Percentiles rank a stretch among this genome's conserved stretches.
Conservation (phyloP, 2,888 invertebrate species). For the Tetranychus truncatus region DNA sequence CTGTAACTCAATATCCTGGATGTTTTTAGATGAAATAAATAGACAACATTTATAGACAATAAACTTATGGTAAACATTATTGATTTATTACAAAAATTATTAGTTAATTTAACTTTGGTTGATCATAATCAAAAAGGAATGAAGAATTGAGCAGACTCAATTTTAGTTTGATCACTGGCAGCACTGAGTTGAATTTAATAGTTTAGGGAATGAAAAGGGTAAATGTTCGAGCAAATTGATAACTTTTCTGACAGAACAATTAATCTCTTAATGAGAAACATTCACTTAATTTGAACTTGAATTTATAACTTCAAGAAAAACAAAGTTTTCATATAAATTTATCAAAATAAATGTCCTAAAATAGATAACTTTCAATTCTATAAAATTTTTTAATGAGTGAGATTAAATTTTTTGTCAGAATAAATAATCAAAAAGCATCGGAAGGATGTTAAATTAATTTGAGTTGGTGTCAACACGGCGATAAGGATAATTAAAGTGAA, state of each 20-base stretch:
- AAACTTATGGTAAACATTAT: too few relatives aligned
- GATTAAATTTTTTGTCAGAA: neutral
- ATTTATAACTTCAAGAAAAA: neutral
- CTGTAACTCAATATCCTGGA: too few relatives aligned
- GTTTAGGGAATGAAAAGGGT: neutral
- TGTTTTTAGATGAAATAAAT: too few relatives aligned
- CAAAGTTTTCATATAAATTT: too few relatives aligned
- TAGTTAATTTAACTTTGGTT: neutral
- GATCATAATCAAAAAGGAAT: neutral
- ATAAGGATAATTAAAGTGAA: too few relatives aligned
- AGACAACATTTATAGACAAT: too few relatives aligned
- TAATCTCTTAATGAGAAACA: neutral
- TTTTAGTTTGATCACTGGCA: neutral
- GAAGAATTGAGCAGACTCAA: neutral
- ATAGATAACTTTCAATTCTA: too few relatives aligned
- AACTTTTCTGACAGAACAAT: neutral
- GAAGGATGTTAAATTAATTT: neutral
- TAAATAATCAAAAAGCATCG: neutral
- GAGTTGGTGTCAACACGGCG: neutral
- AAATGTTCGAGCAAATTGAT: neutral
- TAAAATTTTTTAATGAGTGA: neutral
- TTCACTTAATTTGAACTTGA: neutral
- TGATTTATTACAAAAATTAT: neutral
- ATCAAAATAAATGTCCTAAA: too few relatives aligned
- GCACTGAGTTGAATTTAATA: neutral